Evolutionary conservation across 2,113 vertebrate genomes (phyloP).

Genomic region (Mixornis gularis): DNA sequence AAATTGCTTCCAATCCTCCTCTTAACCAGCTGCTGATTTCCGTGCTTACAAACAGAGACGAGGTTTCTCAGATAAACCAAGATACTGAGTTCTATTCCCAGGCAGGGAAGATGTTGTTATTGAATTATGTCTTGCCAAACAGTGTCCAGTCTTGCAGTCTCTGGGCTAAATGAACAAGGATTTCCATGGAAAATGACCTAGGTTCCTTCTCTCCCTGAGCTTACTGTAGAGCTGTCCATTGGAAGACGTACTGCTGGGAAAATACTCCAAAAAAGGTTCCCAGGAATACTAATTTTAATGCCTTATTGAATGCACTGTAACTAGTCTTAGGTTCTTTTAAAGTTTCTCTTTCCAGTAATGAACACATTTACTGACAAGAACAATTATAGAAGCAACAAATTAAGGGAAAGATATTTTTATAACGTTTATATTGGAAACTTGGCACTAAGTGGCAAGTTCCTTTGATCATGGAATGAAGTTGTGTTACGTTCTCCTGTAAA

Average conservation of each 20-base stretch:
- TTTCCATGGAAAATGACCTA: conserved; percentile 39
- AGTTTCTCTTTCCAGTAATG: conserved; percentile 27
- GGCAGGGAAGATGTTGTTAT: conserved; percentile 3
- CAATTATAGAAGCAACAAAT: conserved; percentile 18
- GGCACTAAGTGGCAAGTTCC: neutral
- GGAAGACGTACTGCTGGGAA: conserved; percentile 39
- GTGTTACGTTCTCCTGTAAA: neutral
- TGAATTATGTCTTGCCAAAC: conserved; percentile 31
- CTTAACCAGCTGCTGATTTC: neutral
- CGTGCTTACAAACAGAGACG: neutral
- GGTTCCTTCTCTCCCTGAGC: neutral
- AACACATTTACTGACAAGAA: conserved; percentile 31
- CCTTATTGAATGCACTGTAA: neutral
- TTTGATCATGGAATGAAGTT: neutral
- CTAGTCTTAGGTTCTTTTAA: neutral
- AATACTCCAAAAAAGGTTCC: conserved; percentile 16
- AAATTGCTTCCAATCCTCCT: neutral
- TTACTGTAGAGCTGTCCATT: neutral
- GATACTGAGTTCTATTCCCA: neutral
- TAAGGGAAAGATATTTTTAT: conserved; percentile 6
- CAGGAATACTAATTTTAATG: conserved; percentile 45
- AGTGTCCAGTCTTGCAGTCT: neutral
- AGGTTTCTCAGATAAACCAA: conserved; percentile 27
- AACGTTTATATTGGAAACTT: neutral
- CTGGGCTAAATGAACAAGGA: conserved; percentile 2